Evolutionary conservation across 2,797 vertebrate species (phyloP).

Genomic region (Spondyliosoma cantharus): DNA sequence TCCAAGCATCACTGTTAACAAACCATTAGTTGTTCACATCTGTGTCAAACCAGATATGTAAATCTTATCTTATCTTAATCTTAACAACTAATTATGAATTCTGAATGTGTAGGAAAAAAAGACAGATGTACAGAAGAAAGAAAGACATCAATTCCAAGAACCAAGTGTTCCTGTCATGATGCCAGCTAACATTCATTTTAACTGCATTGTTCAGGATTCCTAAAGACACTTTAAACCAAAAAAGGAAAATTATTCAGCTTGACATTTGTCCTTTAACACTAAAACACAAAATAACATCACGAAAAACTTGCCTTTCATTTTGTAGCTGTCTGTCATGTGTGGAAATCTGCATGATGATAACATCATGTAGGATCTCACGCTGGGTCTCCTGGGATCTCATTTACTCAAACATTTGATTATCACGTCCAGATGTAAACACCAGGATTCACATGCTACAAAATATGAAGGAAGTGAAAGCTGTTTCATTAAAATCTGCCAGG

Average conservation of each 20-base stretch:
- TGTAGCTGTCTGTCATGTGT: constrained; percentile 10
- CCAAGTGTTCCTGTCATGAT: not conserved
- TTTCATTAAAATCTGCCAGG: constrained; percentile 30
- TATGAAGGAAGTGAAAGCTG: constrained; percentile 9
- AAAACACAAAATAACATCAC: not conserved
- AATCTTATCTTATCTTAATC: too few relatives aligned
- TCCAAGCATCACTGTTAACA: not conserved
- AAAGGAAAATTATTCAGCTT: not conserved
- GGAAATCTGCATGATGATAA: constrained; percentile 11
- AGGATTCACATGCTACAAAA: constrained; percentile 1
- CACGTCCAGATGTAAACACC: constrained; percentile 19
- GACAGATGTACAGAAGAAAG: not conserved
- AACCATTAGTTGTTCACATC: constrained; percentile 11
- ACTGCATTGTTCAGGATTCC: not conserved
- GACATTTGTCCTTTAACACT: not conserved
- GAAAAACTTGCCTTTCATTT: not conserved
- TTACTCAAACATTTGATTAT: constrained; percentile 51
- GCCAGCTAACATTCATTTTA: not conserved
- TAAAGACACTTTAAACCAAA: not conserved
- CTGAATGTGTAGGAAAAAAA: not conserved
- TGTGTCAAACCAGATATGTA: not conserved
- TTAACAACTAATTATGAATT: not conserved
- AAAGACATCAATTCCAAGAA: not conserved
- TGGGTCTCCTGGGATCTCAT: constrained; percentile 52
- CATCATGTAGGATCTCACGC: not conserved